Conservation (phyloP, 2,888 invertebrate genomes). For the Patella caerulea region DNA sequence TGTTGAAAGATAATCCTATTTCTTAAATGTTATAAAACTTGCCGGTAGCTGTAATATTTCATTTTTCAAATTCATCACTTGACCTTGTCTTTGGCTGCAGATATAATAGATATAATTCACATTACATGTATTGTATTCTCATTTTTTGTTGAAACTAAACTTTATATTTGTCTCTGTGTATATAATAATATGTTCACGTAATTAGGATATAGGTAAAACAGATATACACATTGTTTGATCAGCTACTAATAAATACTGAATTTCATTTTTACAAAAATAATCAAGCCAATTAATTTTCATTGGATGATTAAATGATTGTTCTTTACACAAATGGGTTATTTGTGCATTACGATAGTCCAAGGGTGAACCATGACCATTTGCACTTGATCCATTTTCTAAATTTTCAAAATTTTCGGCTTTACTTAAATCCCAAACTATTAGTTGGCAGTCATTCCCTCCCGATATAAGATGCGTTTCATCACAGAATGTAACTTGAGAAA, state of each 20-base stretch:
- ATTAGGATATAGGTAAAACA: background rate
- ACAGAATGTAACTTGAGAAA: slow-evolving; percentile 67
- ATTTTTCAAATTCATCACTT: too few relatives aligned
- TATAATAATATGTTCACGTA: too few relatives aligned
- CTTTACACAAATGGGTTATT: slow-evolving; percentile 49
- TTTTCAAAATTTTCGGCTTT: slow-evolving; percentile 43
- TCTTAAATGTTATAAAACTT: too few relatives aligned
- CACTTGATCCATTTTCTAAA: slow-evolving; percentile 10
- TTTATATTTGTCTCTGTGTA: too few relatives aligned
- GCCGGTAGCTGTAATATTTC: too few relatives aligned
- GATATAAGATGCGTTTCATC: slow-evolving; percentile 53
- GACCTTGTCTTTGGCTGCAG: too few relatives aligned
- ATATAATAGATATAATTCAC: too few relatives aligned
- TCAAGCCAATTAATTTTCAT: slow-evolving; percentile 68
- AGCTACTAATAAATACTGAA: slow-evolving; percentile 56
- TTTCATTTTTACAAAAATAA: slow-evolving; percentile 43
- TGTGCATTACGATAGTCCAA: slow-evolving; percentile 47
- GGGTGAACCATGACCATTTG: slow-evolving; percentile 37
- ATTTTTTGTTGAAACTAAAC: too few relatives aligned
- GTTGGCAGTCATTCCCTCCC: slow-evolving; percentile 64
- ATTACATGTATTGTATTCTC: too few relatives aligned
- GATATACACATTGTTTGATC: slow-evolving; percentile 51
- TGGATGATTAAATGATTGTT: slow-evolving; percentile 48
- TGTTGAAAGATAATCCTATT: too few relatives aligned
- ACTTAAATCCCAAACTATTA: slow-evolving; percentile 61